Evolutionary conservation across 2,113 vertebrate species (phyloP).

Genomic region (Dipodomys stephensi): DNA sequence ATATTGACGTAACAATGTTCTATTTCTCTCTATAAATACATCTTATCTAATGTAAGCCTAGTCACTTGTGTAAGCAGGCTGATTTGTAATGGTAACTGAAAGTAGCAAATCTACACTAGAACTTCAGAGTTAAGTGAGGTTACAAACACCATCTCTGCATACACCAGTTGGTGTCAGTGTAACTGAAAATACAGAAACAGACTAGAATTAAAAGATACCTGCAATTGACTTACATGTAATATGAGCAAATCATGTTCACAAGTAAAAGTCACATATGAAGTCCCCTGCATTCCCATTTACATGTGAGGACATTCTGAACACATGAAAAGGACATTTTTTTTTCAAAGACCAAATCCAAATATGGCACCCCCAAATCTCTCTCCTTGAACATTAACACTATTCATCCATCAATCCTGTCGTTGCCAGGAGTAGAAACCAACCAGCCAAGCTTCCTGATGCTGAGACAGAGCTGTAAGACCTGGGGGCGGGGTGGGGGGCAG

Average conservation of each 20-base stretch:
- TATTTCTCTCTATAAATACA: neutral
- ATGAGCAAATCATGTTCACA: constrained; percentile 61
- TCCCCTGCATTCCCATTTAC: constrained; percentile 57
- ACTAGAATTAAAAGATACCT: constrained; percentile 50
- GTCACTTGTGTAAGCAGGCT: constrained; percentile 52
- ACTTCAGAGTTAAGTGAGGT: constrained; percentile 48
- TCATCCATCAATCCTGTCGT: constrained; percentile 20
- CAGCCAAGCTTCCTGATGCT: constrained; percentile 11
- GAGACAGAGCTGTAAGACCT: constrained; percentile 52
- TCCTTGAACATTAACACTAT: constrained; percentile 68
- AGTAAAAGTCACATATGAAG: constrained; percentile 51
- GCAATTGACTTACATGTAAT: constrained; percentile 57
- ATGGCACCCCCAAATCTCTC: constrained; percentile 62
- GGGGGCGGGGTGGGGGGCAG: neutral
- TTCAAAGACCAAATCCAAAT: constrained; percentile 53
- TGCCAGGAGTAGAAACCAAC: constrained; percentile 55
- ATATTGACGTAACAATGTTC: too few relatives aligned
- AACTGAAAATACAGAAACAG: constrained; percentile 68
- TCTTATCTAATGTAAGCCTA: constrained; percentile 7
- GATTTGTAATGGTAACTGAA: constrained; percentile 42
- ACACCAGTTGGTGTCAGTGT: constrained; percentile 74
- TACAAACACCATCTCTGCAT: constrained; percentile 59
- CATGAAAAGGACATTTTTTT: constrained; percentile 18
- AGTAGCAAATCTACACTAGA: constrained; percentile 62
- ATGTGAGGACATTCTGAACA: constrained; percentile 48